Evolutionary conservation across 2,113 vertebrate genomes (phyloP).

Genomic region (Eurypyga helias): DNA sequence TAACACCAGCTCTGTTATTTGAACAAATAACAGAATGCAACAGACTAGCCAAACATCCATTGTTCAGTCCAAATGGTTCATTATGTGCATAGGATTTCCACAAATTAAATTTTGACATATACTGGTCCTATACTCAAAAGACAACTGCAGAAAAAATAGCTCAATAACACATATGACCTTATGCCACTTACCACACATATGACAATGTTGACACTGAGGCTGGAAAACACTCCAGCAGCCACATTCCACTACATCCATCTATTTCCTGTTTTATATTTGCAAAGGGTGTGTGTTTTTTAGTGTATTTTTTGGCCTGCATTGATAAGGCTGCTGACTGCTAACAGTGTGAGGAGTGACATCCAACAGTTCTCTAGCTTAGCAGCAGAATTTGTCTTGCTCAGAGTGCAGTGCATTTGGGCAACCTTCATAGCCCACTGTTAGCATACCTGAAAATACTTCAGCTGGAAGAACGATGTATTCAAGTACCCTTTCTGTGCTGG

Average conservation of each 20-base stretch:
- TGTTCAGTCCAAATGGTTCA: not conserved
- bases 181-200: too few species aligned
- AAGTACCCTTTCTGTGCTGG: not conserved
- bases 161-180: fast-evolving
- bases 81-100: not conserved
- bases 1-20: not conserved
- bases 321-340: not conserved
- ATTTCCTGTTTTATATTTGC: not conserved
- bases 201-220: not conserved
- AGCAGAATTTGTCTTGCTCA: not conserved
- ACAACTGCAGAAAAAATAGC: not conserved
- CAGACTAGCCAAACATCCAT: not conserved
- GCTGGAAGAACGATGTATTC: not conserved
- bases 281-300: not conserved
- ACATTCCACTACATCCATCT: not conserved
- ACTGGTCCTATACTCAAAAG: not conserved
- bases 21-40: not conserved
- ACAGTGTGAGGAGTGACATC: not conserved
- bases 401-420: not conserved
- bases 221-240: not conserved
- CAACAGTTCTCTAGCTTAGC: not conserved
- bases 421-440: not conserved
- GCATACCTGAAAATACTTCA: not conserved
- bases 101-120: not conserved
- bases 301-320: not conserved